Evolutionary conservation across 1,140 invertebrate species (phyloP).

Genomic region (Drosophila asahinai): DNA sequence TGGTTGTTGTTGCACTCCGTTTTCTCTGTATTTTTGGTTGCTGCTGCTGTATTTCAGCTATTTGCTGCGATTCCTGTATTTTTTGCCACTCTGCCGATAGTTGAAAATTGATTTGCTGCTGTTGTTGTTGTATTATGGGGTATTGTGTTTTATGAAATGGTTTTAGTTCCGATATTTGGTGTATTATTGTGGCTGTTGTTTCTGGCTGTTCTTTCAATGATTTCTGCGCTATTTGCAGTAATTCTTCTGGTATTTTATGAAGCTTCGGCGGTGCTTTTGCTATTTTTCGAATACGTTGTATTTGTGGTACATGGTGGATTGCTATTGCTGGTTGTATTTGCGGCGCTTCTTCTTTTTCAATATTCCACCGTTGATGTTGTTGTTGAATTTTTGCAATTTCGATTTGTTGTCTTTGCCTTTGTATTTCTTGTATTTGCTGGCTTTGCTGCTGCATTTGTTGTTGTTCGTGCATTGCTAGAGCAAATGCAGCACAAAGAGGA

Average conservation of each 20-base stretch:
- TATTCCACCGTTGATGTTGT: constrained; percentile 6
- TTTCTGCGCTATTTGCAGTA: not conserved
- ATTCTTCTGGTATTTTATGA: constrained; percentile 5
- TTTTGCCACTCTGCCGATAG: not conserved
- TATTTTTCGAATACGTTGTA: not conserved
- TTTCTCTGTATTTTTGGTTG: constrained; percentile 12
- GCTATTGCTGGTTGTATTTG: constrained; percentile 10
- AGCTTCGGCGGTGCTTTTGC: not conserved
- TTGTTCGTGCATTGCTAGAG: constrained; percentile 51
- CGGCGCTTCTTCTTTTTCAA: constrained; percentile 4
- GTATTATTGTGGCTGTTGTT: not conserved
- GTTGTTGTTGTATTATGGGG: too few species aligned
- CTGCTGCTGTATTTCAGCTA: constrained; percentile 21
- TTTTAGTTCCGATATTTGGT: constrained; percentile 14
- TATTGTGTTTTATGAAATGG: not conserved
- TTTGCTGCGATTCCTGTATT: constrained; percentile 7
- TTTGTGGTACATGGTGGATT: constrained; percentile 2
- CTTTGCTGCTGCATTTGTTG: constrained; percentile 26
- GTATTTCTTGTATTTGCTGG: constrained; percentile 21
- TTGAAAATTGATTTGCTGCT: not conserved
- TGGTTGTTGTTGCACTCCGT: constrained; percentile 16
- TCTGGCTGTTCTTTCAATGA: not conserved
- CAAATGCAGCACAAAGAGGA: constrained; percentile 35
- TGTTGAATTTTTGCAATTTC: constrained; percentile 16
- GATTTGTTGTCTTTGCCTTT: constrained; percentile 24